Base-by-base conservation (phyloP, 2,113 vertebrate genomes). In the Chaetorhynchus papuensis region DNA sequence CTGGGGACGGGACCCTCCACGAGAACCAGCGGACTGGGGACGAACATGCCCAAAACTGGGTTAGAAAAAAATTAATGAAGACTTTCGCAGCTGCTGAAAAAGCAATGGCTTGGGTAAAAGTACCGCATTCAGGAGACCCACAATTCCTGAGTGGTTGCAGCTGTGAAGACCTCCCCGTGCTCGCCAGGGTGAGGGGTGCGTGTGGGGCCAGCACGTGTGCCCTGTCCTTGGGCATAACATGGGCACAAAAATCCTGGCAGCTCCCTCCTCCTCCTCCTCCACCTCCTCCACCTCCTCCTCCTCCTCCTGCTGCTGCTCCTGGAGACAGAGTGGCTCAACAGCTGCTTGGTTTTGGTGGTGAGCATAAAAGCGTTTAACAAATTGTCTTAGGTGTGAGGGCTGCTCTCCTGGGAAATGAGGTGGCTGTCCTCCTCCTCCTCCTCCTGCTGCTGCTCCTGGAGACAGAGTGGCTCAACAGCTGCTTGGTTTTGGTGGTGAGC, bases 101-200 rank as follows among this genome's bases (percentile, higher is more conserved):
- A n/a, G 15, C 45, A 41, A 7, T 2, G 4, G 42, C 56, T 78
- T n/a, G 11, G 23, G 14, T 57, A 12, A 20, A 63, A 79, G 11
- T 13, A 15, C 7, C 0, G 0, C 56, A 1, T 53, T 59, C 18
- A 26, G 30, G 42, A 47, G 27, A 88, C 8, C 24, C 2, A 0
- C 3, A 37, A 49, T 9, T 22, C 39, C 37, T 10, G 27, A 45
- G 27, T 1, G 1, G 35, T 17, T 35, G 37, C 44, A 60, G 24
- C 52, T 27, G 41, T 3, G 4, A 24, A 33, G 28, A 15, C 4
- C 11, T n/a, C 18, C 9, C 7, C 0, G 0, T 44, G 31, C 57
- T 66, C 41, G 6, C 26, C n/a, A 9, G 22, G 45, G 41, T 30
- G 35, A 52, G 45, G 7, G 13, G 26, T 22, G 44, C 35, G 65